Conservation (phyloP, 2,797 vertebrate species). For the Moxostoma hubbsi region DNA sequence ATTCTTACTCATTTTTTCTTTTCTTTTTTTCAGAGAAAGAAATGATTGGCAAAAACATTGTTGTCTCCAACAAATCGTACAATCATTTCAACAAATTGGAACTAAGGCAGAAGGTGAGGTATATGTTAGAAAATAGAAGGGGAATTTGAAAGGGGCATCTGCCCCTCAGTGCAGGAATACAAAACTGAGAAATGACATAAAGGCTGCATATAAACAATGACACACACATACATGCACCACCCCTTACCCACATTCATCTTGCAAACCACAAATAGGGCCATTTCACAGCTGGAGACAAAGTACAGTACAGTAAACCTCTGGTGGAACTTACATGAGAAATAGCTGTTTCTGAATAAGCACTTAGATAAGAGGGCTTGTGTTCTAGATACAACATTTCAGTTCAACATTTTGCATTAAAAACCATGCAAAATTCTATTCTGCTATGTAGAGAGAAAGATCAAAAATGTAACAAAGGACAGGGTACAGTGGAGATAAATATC, state of each 20-base stretch:
- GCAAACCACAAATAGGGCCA: constrained; percentile 28
- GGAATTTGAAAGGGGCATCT: constrained; percentile 78
- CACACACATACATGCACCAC: constrained; percentile 49
- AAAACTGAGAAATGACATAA: constrained; percentile 76
- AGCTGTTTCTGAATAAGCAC: constrained; percentile 31
- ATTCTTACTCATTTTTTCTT: constrained; percentile 69
- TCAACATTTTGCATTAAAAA: constrained; percentile 37
- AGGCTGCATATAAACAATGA: constrained; percentile 47
- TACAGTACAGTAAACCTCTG: constrained; percentile 49
- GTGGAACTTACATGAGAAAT: constrained; percentile 43
- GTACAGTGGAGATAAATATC: constrained; percentile 26
- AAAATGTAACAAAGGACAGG: constrained; percentile 11
- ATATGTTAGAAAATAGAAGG: constrained; percentile 79
- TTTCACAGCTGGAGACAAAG: constrained; percentile 42
- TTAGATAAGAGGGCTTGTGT: constrained; percentile 29
- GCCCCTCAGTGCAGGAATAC: constrained; percentile 83
- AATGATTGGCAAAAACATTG: constrained; percentile 83
- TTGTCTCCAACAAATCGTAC: constrained; percentile 84
- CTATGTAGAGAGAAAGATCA: constrained; percentile 14
- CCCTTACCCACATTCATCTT: constrained; percentile 27
- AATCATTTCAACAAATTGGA: constrained; percentile 82
- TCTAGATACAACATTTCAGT: constrained; percentile 36
- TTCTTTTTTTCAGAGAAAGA: constrained; percentile 78
- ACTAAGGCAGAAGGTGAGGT: constrained; percentile 88
- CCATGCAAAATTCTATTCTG: constrained; percentile 39